Evolutionary conservation across 2,888 invertebrate genomes (phyloP), one percentile per base, ranked within the genome.

Genomic region (Sabatieria punctata): DNA sequence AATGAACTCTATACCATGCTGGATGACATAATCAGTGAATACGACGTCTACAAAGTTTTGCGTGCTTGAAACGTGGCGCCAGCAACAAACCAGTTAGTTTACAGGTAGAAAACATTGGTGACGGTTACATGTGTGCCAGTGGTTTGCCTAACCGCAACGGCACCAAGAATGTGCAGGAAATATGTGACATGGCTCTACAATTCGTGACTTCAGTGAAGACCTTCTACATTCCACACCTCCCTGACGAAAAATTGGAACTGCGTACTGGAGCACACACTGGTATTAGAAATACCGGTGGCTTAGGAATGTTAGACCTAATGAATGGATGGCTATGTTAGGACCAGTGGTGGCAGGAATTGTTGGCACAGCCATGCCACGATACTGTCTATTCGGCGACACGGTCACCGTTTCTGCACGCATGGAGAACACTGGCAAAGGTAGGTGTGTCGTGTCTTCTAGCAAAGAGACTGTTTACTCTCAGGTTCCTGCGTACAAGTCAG

Each of bases 251-350:
- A 13, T 4, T 48, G 24, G 25, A 40, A 22, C n/a, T 48, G n/a
- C 43, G 44, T 8, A 24, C 45, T 2, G 48, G 48, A 2, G 8
- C 45, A 2, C 48, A 48, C 22, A 27, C 48, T 15, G 48, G 48
- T 41, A 19, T 37, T n/a, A n/a, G n/a, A n/a, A n/a, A n/a, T n/a
- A n/a, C n/a, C n/a, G n/a, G n/a, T n/a, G n/a, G n/a, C n/a, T 19
- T 18, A 3, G 39, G 39, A 4, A 4, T 4, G 3, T 15, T 11
- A 8, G 39, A 23, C 4, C 8, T 23, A 39, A 22, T 39, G 30
- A 30, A 15, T 30, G 30, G 15, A 15, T 30, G 30, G 15, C 11
- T 30, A n/a, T n/a, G n/a, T n/a, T n/a, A n/a, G n/a, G n/a, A n/a
- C n/a, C n/a, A n/a, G n/a, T n/a, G n/a, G n/a, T n/a, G n/a, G n/a